Evolutionary conservation across 2,888 invertebrate species (phyloP), one percentile per base, ranked within the genome.

Genomic region (Eupeodes luniger): DNA sequence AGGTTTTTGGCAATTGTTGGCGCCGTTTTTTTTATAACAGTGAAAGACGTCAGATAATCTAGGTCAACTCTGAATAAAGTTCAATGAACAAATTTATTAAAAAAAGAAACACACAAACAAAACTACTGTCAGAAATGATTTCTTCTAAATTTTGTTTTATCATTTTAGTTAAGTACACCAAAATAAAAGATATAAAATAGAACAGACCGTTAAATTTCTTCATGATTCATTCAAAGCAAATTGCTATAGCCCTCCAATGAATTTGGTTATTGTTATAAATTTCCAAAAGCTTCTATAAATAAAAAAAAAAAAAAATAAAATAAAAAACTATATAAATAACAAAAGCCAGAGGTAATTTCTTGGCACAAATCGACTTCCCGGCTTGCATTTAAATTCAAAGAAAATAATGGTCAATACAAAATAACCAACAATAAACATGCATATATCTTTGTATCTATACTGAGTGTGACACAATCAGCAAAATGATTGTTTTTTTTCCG

Each of bases 341-440:
- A 9, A 16, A 1, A 40, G 4, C 5, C 57, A 16, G 2, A 74
- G 78, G 14, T 57, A 81, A 74, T 78, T 78, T 81, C 69, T 75
- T 79, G 61, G 74, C 74, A 85, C 62, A 86, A 82, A 81, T 78
- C 77, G 75, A 86, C 78, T 82, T 64, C 64, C 75, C 49, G 78
- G 16, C 82, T 75, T 82, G 82, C 75, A 81, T 82, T 78, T 69
- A 74, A 83, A 67, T 78, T 69, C 53, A 10, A 40, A 34, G 55
- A 70, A 72, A 70, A 72, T 27, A 70, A 82, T 82, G 79, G 78
- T 51, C 82, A 86, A 86, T 51, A 66, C 59, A 55, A 55, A 72
- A 59, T 40, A n/a, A 14, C 72, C 27, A 44, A 72, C 51, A 67
- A 67, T 16, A 66, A 1, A 34, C 7, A 36, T 59, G 47, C 5